Conservation (phyloP, 2,888 invertebrate genomes). For the Phorcus lineatus region DNA sequence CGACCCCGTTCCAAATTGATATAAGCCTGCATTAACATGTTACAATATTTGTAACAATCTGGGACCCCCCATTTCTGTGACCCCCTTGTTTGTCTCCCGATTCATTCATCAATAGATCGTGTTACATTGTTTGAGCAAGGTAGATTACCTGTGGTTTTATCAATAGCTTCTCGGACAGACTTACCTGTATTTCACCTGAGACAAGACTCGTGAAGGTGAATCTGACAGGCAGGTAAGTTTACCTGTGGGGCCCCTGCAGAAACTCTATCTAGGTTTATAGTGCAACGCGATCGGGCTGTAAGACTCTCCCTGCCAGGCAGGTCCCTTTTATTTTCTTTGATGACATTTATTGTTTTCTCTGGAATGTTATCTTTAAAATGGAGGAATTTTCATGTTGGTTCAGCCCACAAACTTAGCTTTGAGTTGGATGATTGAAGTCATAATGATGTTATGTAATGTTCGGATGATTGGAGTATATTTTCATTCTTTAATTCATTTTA, state of each 20-base stretch:
- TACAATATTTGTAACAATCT: no score
- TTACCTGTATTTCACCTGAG: neutral
- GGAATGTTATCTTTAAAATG: neutral
- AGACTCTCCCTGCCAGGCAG: neutral
- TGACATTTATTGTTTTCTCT: neutral
- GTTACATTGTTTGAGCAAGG: constrained; percentile 14
- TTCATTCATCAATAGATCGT: constrained; percentile 4
- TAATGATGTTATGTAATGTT: no score
- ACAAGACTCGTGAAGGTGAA: neutral
- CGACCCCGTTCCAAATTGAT: no score
- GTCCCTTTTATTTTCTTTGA: neutral
- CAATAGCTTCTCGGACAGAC: neutral
- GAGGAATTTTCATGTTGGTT: constrained; percentile 1
- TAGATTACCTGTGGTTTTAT: neutral
- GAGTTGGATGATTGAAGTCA: no score
- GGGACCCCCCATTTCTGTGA: no score
- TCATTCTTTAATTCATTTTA: no score
- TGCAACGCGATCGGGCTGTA: neutral
- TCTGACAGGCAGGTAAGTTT: no score
- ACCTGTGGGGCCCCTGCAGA: no score
- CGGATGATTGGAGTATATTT: no score
- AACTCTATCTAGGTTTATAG: neutral
- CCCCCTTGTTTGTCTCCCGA: neutral
- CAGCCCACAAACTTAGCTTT: no score
- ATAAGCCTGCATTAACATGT: no score